Base-by-base conservation (phyloP, 2,888 invertebrate species). In the Mycalesis mineus region DNA sequence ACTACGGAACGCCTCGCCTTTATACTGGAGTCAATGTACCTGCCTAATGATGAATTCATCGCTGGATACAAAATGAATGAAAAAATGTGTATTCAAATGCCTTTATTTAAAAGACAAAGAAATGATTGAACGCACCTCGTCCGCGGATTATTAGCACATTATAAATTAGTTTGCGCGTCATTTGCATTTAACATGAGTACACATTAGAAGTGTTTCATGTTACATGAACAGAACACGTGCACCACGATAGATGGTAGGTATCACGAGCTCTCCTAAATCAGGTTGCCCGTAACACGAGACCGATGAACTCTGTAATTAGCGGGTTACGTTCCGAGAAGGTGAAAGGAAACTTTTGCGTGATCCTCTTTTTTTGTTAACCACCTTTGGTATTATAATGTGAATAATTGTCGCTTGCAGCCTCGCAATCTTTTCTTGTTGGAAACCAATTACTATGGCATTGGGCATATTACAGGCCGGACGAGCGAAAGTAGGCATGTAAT, bases 401-500 rank as follows among this genome's bases (percentile, higher is more conserved):
- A 80, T 78, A 77, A 83, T 84, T 84, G 83, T 69, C 60, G 67
- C 65, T 72, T 73, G 70, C 70, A 71, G 69, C 68, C 65, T 70
- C 72, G 69, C 68, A 68, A 68, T 69, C 65, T 66, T 69, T 76
- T 75, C 77, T 76, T 74, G 74, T 72, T 74, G 69, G 66, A 65
- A 68, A 69, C 77, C 82, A 83, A 84, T 86, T 84, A 84, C 80
- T 75, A 71, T 71, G 67, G 74, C 71, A 78, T 80, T 39, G 54
- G 42, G 55, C 42, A 13, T 68, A 74, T 74, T 74, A 75, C 70
- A 72, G 69, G 74, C 70, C 70, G 70, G 74, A 71, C 70, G 70
- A 78, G 85, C 78, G 86, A 87, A 86, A 88, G 86, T 80, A 65
- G 33, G 33, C 33, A 42, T 62, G 70, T 80, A 81, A 84, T 84